Conservation (phyloP, 2,113 vertebrate species). For the Carassius gibelio region DNA sequence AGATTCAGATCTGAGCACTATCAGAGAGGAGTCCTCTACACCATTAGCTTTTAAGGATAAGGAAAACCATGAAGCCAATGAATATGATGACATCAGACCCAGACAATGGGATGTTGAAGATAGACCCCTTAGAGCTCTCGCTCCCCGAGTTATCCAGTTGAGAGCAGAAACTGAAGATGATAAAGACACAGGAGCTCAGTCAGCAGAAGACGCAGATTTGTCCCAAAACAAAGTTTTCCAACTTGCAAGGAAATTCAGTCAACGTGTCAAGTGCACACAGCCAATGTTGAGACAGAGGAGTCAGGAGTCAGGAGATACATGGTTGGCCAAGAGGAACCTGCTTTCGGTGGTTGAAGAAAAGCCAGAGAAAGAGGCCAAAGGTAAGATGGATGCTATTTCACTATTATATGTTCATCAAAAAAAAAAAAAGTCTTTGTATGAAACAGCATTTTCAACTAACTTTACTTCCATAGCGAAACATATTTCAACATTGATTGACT, state of each 20-base stretch:
- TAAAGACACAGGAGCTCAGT: neutral
- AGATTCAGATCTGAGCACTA: constrained; percentile 71
- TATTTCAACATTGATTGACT: neutral
- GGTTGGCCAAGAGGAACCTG: constrained; percentile 41
- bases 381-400: constrained; percentile 45
- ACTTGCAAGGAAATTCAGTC: constrained; percentile 89
- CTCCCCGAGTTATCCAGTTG: constrained; percentile 66
- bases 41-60: constrained; percentile 57
- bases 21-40: constrained; percentile 65
- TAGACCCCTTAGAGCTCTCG: constrained; percentile 34
- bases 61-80: constrained; percentile 44
- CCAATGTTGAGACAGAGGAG: constrained; percentile 39
- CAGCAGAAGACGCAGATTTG: constrained; percentile 54
- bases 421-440: neutral
- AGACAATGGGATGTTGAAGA: constrained; percentile 50
- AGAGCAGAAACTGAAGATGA: constrained; percentile 64
- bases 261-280: constrained; percentile 78
- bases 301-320: neutral
- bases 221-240: constrained; percentile 82
- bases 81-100: constrained; percentile 53
- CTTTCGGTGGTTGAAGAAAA: constrained; percentile 69
- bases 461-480: neutral
- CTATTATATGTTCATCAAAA: neutral
- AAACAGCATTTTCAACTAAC: neutral
- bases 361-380: constrained; percentile 55